phyloP scores from a whole-genome alignment of 2,888 invertebrate species.

The Drosophila paracracens region DNA sequence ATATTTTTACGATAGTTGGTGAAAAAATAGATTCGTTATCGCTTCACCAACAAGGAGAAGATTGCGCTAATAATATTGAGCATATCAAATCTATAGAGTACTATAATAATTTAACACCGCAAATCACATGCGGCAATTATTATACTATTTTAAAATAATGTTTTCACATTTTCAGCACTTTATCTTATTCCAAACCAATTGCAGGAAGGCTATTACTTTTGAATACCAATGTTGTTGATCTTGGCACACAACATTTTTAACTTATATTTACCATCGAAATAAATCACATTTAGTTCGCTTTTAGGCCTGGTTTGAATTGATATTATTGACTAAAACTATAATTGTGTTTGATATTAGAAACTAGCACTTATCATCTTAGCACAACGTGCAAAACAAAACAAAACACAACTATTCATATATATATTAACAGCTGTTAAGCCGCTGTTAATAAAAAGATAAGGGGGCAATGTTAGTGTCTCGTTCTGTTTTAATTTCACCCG shows the following conservation, averaged over 20 bases:
- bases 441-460: constrained; percentile 15
- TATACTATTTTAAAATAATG: background rate
- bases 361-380: constrained; percentile 22
- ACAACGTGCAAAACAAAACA: constrained; percentile 1
- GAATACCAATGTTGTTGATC: background rate
- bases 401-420: background rate
- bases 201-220: background rate
- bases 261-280: background rate
- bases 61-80: background rate
- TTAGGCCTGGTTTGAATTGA: background rate
- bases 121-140: background rate
- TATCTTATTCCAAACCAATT: background rate
- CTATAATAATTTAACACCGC: background rate
- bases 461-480: background rate
- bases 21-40: background rate
- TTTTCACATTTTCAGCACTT: background rate
- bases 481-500: constrained; percentile 25
- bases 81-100: background rate
- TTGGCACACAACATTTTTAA: background rate
- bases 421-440: constrained; percentile 14
- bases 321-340: background rate
- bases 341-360: background rate
- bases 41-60: background rate
- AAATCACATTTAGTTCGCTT: background rate
- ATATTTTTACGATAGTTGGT: background rate